phyloP scores from a whole-genome alignment of 2,797 vertebrate species.

The Rhinella marina region DNA sequence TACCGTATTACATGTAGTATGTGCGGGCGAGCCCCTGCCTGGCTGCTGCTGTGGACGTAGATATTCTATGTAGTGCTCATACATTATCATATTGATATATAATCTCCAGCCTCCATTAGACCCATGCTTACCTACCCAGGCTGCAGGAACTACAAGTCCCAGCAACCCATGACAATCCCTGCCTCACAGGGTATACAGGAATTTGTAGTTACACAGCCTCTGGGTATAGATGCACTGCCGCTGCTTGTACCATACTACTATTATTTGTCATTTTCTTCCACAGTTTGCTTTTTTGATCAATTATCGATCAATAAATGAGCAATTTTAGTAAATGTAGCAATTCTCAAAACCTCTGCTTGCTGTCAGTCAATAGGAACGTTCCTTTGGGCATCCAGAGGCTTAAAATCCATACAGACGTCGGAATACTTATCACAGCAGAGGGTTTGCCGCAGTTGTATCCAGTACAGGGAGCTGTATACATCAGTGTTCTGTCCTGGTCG shows the following conservation, averaged over 20 bases:
- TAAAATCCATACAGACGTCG: too few species aligned
- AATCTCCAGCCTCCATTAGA: neutral
- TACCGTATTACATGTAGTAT: conserved; percentile 7
- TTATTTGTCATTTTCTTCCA: neutral
- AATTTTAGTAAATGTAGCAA: too few species aligned
- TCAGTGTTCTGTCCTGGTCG: neutral
- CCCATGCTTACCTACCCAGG: neutral
- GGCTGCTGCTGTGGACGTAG: neutral
- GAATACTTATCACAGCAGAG: too few species aligned
- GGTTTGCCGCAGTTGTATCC: too few species aligned
- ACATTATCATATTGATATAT: neutral
- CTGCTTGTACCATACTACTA: neutral
- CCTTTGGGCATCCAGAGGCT: too few species aligned
- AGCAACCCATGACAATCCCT: neutral
- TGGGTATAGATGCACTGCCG: too few species aligned
- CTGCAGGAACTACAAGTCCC: neutral
- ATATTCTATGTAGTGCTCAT: neutral
- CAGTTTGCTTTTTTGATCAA: neutral
- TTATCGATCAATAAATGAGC: too few species aligned
- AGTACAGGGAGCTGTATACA: neutral
- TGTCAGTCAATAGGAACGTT: too few species aligned
- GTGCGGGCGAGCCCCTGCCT: neutral
- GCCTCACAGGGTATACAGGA: neutral
- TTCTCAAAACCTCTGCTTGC: too few species aligned
- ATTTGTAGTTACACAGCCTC: neutral